Conservation (phyloP, 2,797 vertebrate genomes). For the Muraenolepis orangiensis region DNA sequence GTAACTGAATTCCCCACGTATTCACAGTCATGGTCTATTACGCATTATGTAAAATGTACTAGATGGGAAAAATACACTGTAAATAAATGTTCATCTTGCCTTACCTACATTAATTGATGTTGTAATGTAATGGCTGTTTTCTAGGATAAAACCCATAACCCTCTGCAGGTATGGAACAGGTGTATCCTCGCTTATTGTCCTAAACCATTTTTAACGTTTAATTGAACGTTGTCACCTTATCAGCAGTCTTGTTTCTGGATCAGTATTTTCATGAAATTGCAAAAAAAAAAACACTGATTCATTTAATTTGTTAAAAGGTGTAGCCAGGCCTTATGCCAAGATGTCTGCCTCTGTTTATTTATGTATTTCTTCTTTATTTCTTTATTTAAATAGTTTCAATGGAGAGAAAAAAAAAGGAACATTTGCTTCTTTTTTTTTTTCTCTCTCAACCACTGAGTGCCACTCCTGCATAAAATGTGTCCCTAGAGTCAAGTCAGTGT, state of each 20-base stretch:
- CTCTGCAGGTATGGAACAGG: not conserved
- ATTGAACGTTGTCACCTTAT: not conserved
- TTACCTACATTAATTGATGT: not conserved
- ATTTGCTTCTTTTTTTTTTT: not conserved
- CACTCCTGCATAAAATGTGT: conserved; percentile 1
- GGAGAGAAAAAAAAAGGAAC: no score
- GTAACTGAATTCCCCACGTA: not conserved
- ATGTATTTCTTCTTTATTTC: not conserved
- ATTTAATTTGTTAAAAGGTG: not conserved
- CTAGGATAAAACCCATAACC: not conserved
- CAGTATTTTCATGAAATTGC: not conserved
- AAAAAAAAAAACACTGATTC: not conserved
- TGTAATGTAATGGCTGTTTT: not conserved
- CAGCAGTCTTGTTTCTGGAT: not conserved
- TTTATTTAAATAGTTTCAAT: not conserved
- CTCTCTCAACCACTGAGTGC: not conserved
- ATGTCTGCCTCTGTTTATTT: not conserved
- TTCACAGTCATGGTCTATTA: no score
- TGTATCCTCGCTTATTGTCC: not conserved
- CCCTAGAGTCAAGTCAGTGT: not conserved
- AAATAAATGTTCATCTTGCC: not conserved
- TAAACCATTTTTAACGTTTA: not conserved
- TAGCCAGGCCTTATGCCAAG: not conserved
- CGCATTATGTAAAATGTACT: not conserved
- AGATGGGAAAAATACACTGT: no score